A percentile compares a stretch with the other conserved stretches of the same genome.
Conservation (phyloP, 35 echinoderm and acorn worm genomes). For the Nesometra sesokonis region DNA sequence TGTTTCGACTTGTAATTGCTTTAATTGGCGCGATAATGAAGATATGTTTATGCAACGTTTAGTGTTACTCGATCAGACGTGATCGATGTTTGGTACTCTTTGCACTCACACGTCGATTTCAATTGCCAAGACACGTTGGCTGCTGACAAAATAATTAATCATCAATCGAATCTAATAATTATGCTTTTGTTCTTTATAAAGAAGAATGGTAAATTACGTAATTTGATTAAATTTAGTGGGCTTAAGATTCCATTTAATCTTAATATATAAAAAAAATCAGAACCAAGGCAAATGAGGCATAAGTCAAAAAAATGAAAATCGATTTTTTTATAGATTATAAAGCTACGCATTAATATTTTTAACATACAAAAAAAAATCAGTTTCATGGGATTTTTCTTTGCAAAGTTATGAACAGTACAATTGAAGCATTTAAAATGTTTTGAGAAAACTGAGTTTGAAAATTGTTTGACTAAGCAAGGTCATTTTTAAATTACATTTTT, state of each 20-base stretch:
- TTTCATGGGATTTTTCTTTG: too few relatives aligned
- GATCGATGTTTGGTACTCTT: background rate
- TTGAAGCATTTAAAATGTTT: too few relatives aligned
- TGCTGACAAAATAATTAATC: background rate
- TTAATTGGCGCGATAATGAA: background rate
- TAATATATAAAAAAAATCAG: too few relatives aligned
- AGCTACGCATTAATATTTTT: too few relatives aligned
- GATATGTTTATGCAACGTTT: background rate
- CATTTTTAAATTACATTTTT: too few relatives aligned
- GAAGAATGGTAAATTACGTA: background rate
- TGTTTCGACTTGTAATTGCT: background rate
- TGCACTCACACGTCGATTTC: background rate
- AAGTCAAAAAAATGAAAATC: too few relatives aligned
- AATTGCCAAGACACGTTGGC: background rate
- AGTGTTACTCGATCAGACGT: background rate
- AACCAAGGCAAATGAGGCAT: too few relatives aligned
- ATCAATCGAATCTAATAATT: background rate
- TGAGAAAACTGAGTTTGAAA: too few relatives aligned
- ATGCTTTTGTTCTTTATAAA: background rate
- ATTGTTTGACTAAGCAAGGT: too few relatives aligned
- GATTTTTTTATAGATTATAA: too few relatives aligned
- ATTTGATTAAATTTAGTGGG: background rate
- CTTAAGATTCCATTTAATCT: background rate
- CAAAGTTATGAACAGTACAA: too few relatives aligned
- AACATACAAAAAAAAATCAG: too few relatives aligned